Base-by-base conservation (phyloP, 2,888 invertebrate genomes). In the Bibio marci region DNA sequence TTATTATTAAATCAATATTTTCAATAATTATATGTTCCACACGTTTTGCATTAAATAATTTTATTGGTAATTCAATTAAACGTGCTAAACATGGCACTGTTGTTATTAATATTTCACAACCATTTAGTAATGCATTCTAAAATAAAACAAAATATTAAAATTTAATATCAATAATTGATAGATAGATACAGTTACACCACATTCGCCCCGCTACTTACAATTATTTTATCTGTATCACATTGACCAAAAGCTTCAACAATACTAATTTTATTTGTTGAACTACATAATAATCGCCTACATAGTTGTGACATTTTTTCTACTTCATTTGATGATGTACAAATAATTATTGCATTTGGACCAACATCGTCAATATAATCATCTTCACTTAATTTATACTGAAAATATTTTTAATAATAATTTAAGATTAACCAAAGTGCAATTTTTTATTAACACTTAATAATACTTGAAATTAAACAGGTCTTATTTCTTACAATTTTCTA, bases 21-120 rank as follows among this genome's bases (percentile, higher is more conserved):
- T 85, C 83, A 1, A 86, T 54, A 5, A 83, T 69, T 30, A 83
- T 56, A 47, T 74, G 74, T 12, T 70, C 68, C 2, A 85, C 56
- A 18, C 74, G 62, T 7, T 69, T 64, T 3, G 80, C 61, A 51
- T 74, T 72, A 0, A 79, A 58, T 5, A 68, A 51, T 15, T 60
- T 56, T 44, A 49, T 64, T 52, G 53, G 64, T 52, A 55, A 51
- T 47, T 64, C 44, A 49, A 67, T 43, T 53, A 72, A 51, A 48
- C 73, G 51, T 43, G 65, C 47, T 50, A 71, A 55, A 53, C 69
- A 66, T 1, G 67, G 57, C 1, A 82, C 79, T 0, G 82, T 82
- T 7, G 76, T 67, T 3, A 86, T 67, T 28, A 86, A 58, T 34
- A 86, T 60, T 47, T 81, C 77, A 52, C 77, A 78, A 0, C 79